phyloP scores from a whole-genome alignment of 2,113 vertebrate genomes.

The Leptobrachium leishanense region DNA sequence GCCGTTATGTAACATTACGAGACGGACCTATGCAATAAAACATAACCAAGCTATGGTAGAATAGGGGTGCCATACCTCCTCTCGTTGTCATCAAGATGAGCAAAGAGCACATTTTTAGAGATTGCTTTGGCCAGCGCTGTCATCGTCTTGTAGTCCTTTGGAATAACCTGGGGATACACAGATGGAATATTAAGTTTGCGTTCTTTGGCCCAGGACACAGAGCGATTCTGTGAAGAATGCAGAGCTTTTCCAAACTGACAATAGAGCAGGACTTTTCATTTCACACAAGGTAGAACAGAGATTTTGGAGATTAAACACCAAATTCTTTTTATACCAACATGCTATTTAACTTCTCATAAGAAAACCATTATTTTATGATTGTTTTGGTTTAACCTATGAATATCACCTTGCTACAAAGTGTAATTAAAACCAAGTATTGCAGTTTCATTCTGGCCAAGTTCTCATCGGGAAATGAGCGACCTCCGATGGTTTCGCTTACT shows the following conservation, averaged over 20 bases:
- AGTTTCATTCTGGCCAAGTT: conserved; percentile 15
- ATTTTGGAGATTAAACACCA: conserved; percentile 17
- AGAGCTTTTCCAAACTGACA: conserved; percentile 11
- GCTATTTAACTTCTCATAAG: conserved; percentile 1
- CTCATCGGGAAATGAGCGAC: conserved; percentile 5
- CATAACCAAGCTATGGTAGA: too few species aligned
- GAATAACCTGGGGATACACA: conserved; percentile 81
- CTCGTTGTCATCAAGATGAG: conserved; percentile 96
- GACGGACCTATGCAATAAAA: too few species aligned
- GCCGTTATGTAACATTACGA: too few species aligned
- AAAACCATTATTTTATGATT: conserved; percentile 33
- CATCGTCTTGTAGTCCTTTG: conserved; percentile 99
- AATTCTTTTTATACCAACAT: conserved; percentile 8
- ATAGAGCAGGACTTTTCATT: conserved; percentile 27
- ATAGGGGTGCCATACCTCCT: conserved; percentile 77
- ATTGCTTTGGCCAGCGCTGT: conserved; percentile 95
- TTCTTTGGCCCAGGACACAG: conserved; percentile 1
- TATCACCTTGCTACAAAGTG: conserved; percentile 4
- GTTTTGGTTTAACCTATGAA: conserved; percentile 5
- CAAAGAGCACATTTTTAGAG: conserved; percentile 95
- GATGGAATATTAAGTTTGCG: not conserved
- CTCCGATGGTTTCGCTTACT: conserved; percentile 15
- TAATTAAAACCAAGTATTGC: conserved; percentile 39
- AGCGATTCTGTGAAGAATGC: conserved; percentile 32
- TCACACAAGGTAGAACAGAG: conserved; percentile 8